Evolutionary conservation across 2,113 vertebrate genomes (phyloP), one percentile per base, ranked within the genome.

Genomic region (Nothobranchius furzeri): DNA sequence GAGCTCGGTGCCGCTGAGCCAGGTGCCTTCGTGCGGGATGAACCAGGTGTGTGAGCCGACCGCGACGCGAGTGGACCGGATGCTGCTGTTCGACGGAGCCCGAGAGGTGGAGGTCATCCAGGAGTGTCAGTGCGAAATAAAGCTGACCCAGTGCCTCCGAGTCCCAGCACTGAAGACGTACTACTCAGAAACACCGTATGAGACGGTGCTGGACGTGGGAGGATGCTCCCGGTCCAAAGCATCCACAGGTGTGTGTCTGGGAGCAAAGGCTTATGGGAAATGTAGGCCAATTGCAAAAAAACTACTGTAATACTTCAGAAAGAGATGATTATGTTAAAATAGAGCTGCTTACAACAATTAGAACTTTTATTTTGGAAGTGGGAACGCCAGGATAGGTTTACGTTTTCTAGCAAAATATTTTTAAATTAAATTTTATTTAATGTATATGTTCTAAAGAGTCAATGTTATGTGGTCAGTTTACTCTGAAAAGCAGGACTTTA

Each of bases 151-250:
- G 56, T 91, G 93, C 58, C 75, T 95, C 50, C 49, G 75, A 2
- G 88, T 93, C 3, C 93, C 86, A 0, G 82, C 90, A 2, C 90
- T 94, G 11, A 93, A 90, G 81, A 95, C 90, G 0, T 95, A 90
- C 71, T 92, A 90, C 78, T 82, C 86, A 4, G 88, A 92, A 70
- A 93, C 92, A 1, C 89, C 93, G 0, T 92, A 92, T 6, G 94
- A 94, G 71, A 85, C 80, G 0, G 92, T 86, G 0, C 57, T 95
- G 0, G 87, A 93, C 0, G 69, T 90, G 9, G 92, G 93, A 43
- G 92, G 88, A 74, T 95, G 94, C 76, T 92, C 93, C 10, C 64
- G 64, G 5, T 88, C 84, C 2, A 68, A 84, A 51, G 81, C 50
- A 7, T 35, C 81, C 1, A 74, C 74, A 84, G 93, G 93, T 88